Percentiles rank a stretch among this genome's conserved stretches.
Evolutionary conservation across 1,140 invertebrate genomes (phyloP).

Genomic region (Oreohelix idahoensis): DNA sequence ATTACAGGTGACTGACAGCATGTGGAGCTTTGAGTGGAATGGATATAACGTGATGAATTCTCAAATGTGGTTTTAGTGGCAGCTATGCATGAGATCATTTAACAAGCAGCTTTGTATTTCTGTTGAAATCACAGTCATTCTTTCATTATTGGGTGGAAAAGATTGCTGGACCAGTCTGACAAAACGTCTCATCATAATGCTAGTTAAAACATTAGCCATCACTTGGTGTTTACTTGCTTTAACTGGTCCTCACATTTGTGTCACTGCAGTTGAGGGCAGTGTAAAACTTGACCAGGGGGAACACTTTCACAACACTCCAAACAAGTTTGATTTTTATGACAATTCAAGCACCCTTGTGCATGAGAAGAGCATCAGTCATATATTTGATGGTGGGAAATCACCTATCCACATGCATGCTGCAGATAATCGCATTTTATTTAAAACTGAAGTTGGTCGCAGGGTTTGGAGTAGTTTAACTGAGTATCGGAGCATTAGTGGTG

Average conservation of each 20-base stretch:
- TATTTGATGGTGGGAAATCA: not conserved
- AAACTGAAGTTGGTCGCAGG: not conserved
- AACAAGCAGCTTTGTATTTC: not conserved
- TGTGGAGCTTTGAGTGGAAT: not conserved
- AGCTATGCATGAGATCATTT: no score
- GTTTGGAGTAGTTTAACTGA: not conserved
- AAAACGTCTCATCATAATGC: not conserved
- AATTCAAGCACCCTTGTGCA: not conserved
- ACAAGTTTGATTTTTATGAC: not conserved
- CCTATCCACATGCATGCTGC: not conserved
- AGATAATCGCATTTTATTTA: not conserved
- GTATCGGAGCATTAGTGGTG: not conserved
- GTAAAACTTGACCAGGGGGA: not conserved
- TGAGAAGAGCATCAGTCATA: not conserved
- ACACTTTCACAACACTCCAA: not conserved
- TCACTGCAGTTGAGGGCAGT: not conserved
- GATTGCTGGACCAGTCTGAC: not conserved
- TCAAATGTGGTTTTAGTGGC: not conserved
- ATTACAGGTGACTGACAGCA: not conserved
- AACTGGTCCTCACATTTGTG: slow-evolving; percentile 20
- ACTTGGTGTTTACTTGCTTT: slow-evolving; percentile 19
- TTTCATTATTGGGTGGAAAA: not conserved
- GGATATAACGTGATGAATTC: not conserved
- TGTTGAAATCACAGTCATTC: not conserved
- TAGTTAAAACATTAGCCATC: slow-evolving; percentile 29